Evolutionary conservation across 2,113 vertebrate species (phyloP).

Genomic region (Odobenus rosmarus): DNA sequence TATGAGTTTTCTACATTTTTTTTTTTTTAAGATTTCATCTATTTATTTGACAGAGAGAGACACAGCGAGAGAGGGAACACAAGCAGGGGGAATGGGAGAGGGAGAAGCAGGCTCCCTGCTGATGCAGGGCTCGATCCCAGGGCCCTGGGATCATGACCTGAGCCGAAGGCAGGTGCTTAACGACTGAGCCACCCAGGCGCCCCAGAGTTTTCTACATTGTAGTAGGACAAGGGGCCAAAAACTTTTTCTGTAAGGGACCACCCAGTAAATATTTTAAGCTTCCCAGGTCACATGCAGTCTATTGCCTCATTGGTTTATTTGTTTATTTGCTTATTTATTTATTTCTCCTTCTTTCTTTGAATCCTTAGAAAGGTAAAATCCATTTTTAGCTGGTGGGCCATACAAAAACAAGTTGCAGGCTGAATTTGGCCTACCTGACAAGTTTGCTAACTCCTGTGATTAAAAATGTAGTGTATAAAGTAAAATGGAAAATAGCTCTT

Average conservation of each 20-base stretch:
- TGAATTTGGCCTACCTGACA: background rate
- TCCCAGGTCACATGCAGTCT: background rate
- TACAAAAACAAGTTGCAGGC: background rate
- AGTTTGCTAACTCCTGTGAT: background rate
- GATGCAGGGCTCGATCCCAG: too few relatives aligned
- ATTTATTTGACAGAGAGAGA: too few relatives aligned
- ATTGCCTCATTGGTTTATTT: background rate
- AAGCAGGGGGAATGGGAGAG: too few relatives aligned
- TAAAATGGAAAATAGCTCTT: slow-evolving; percentile 18
- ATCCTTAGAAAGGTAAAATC: background rate
- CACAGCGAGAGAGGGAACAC: too few relatives aligned
- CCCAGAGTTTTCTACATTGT: background rate
- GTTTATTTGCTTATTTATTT: background rate
- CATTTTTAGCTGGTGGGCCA: background rate
- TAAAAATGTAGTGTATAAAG: background rate
- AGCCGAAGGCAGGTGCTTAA: too few relatives aligned
- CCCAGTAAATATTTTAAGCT: background rate
- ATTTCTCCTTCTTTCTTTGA: background rate
- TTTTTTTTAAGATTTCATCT: too few relatives aligned
- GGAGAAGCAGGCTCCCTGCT: too few relatives aligned
- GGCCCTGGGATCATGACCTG: too few relatives aligned
- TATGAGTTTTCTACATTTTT: background rate
- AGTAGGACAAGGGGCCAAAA: background rate
- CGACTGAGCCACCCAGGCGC: too few relatives aligned
- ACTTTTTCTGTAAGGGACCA: background rate